A percentile compares a stretch with the other conserved stretches of the same genome.
phyloP scores from a whole-genome alignment of 1,140 invertebrate species.

The Trachymyrmex septentrionalis region DNA sequence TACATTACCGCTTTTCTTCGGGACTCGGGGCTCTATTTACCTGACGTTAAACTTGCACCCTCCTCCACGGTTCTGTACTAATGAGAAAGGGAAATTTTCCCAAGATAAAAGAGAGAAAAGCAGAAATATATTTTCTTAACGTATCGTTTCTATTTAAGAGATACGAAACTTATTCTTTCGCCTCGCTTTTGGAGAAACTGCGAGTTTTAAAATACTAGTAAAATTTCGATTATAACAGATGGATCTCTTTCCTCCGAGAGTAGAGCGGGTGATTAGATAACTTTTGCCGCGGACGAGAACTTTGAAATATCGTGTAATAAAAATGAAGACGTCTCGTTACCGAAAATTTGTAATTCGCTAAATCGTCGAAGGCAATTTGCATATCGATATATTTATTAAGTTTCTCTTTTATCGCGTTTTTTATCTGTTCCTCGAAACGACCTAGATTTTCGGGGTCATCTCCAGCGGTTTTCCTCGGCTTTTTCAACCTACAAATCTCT shows the following conservation, averaged over 20 bases:
- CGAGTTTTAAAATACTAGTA: not conserved
- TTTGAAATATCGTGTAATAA: not conserved
- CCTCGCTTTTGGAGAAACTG: not conserved
- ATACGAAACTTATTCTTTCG: not conserved
- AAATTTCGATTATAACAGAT: conserved; percentile 5
- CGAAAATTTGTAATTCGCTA: not conserved
- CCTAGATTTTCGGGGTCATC: not conserved
- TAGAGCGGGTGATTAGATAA: conserved; percentile 12
- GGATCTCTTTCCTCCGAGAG: conserved; percentile 15
- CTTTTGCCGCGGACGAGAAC: not conserved
- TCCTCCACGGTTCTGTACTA: not conserved
- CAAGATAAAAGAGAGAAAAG: not conserved
- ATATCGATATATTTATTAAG: conserved; percentile 20
- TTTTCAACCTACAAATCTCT: conserved; percentile 59
- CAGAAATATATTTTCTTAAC: not conserved
- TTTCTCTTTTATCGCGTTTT: not conserved
- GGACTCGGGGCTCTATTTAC: not conserved
- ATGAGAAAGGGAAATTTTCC: conserved; percentile 20
- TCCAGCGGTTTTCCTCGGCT: not conserved
- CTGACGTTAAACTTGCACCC: not conserved
- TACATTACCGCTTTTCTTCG: conserved; percentile 53
- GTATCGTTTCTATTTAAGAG: not conserved
- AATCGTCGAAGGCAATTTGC: not conserved
- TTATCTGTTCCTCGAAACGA: conserved; percentile 5
- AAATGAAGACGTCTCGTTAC: not conserved